A percentile compares a stretch with the other conserved stretches of the same genome.
Conservation (phyloP, 1,140 invertebrate species). For the Anthonomus grandis region DNA sequence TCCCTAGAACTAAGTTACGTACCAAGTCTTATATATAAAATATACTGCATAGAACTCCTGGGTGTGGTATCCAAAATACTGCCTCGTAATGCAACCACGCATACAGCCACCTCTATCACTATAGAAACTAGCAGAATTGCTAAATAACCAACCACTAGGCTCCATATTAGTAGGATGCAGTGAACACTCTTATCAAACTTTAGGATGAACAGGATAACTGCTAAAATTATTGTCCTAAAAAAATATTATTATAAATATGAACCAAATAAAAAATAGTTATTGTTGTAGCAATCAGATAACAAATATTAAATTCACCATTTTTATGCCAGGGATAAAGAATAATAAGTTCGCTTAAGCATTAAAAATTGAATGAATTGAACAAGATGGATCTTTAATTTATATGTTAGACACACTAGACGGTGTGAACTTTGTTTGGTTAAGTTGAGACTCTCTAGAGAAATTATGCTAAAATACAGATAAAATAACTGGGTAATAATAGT, state of each 20-base stretch:
- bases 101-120: conserved; percentile 70
- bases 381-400: too few relatives aligned
- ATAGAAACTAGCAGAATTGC: conserved; percentile 63
- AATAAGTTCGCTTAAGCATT: too few relatives aligned
- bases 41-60: conserved; percentile 73
- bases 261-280: neutral
- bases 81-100: conserved; percentile 73
- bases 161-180: conserved; percentile 62
- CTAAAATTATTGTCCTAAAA: conserved; percentile 58
- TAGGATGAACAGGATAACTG: conserved; percentile 58
- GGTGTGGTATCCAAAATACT: conserved; percentile 76
- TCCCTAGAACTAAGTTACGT: too few relatives aligned
- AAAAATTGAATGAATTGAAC: too few relatives aligned
- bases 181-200: conserved; percentile 59
- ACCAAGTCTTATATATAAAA: conserved; percentile 80
- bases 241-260: conserved; percentile 14
- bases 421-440: too few relatives aligned
- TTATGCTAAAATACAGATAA: too few relatives aligned
- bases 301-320: too few relatives aligned
- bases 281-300: neutral
- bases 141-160: conserved; percentile 70
- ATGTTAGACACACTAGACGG: too few relatives aligned
- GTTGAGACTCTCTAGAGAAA: too few relatives aligned
- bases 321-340: too few relatives aligned
- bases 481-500: too few relatives aligned